Conservation (phyloP, 2,797 vertebrate species). For the Intellagama lesueurii region DNA sequence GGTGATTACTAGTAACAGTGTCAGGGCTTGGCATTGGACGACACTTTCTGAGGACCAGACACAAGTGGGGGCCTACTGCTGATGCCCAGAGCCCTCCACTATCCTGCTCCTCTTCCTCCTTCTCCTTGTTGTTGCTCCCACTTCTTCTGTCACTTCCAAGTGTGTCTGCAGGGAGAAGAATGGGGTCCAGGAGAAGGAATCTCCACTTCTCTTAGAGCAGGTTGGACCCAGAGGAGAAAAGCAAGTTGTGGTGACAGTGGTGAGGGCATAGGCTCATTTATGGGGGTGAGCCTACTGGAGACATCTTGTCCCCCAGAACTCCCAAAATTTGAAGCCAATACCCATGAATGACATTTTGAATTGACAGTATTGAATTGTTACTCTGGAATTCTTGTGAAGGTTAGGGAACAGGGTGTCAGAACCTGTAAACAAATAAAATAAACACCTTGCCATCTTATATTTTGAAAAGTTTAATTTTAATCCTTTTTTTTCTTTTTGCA, state of each 20-base stretch:
- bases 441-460: neutral
- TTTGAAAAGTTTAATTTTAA: conserved; percentile 30
- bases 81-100: neutral
- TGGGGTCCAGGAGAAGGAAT: neutral
- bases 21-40: neutral
- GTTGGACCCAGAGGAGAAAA: neutral
- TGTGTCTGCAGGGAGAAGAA: neutral
- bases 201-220: neutral
- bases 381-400: neutral
- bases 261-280: neutral
- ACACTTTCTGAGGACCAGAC: neutral
- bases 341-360: neutral
- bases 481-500: conserved; percentile 61
- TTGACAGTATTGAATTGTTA: neutral
- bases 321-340: neutral
- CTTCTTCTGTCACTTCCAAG: neutral
- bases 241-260: neutral
- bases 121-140: neutral
- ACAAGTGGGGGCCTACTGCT: neutral
- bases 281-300: neutral
- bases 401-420: neutral
- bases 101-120: neutral
- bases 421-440: too few relatives aligned
- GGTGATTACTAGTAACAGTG: too few relatives aligned
- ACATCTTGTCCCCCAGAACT: neutral